A percentile compares a stretch with the other conserved stretches of the same genome.
Evolutionary conservation across 2,888 invertebrate species (phyloP).

Genomic region (Lycia hirtaria): DNA sequence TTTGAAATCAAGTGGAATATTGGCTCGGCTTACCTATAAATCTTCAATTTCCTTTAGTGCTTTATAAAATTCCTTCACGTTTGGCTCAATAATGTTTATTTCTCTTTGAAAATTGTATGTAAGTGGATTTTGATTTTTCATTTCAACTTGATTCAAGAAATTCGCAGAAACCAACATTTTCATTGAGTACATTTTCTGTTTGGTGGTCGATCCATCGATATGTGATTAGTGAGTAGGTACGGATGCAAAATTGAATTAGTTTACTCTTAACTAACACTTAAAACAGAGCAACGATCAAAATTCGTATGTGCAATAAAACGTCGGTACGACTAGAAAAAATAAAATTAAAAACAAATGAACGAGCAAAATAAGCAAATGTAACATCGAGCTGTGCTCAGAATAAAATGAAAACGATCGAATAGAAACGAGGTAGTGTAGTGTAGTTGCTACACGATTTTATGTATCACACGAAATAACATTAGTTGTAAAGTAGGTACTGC

Average conservation of each 20-base stretch:
- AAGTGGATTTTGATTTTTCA: slow-evolving; percentile 11
- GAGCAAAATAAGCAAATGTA: slow-evolving; percentile 74
- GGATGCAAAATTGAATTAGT: slow-evolving; percentile 62
- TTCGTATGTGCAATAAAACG: slow-evolving; percentile 56
- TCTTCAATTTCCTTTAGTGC: slow-evolving; percentile 39
- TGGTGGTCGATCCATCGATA: slow-evolving; percentile 59
- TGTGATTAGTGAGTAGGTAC: slow-evolving; percentile 73
- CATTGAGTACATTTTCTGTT: slow-evolving; percentile 55
- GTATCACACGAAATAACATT: slow-evolving; percentile 72
- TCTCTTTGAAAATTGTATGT: slow-evolving; percentile 25
- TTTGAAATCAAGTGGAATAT: slow-evolving; percentile 53
- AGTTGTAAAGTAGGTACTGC: slow-evolving; percentile 55
- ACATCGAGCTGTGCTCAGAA: slow-evolving; percentile 77
- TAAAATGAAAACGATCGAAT: slow-evolving; percentile 59
- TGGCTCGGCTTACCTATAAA: slow-evolving; percentile 32
- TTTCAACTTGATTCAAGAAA: slow-evolving; percentile 48
- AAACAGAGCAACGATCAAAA: slow-evolving; percentile 53
- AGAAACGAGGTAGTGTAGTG: slow-evolving; percentile 82
- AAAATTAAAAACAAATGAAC: slow-evolving; percentile 58
- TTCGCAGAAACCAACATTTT: slow-evolving; percentile 49
- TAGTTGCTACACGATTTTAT: slow-evolving; percentile 78
- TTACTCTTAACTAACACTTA: slow-evolving; percentile 57
- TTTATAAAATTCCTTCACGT: slow-evolving; percentile 26
- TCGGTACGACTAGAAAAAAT: slow-evolving; percentile 71
- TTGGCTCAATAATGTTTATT: slow-evolving; percentile 28